phyloP scores from a whole-genome alignment of 2,113 vertebrate genomes.

The Passer montanus region DNA sequence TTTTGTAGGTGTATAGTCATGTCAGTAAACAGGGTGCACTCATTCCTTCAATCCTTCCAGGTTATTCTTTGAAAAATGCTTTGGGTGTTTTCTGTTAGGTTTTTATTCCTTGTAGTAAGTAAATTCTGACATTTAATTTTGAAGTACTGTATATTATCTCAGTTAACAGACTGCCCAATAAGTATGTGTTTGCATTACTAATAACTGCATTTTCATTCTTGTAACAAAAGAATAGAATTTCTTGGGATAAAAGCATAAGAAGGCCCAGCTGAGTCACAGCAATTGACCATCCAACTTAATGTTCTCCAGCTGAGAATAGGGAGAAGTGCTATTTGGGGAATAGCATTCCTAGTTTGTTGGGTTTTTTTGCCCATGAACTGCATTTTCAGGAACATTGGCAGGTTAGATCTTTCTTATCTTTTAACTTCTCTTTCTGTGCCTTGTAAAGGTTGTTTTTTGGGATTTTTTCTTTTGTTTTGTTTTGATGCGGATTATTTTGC shows the following conservation, averaged over 20 bases:
- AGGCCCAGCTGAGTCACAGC: not conserved
- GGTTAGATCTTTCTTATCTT: not conserved
- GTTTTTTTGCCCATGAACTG: not conserved
- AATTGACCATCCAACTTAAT: not conserved
- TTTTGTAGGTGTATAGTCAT: not conserved
- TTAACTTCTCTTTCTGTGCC: not conserved
- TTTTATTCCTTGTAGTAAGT: not conserved
- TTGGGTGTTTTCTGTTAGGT: not conserved
- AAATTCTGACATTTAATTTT: not conserved
- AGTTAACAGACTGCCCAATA: not conserved
- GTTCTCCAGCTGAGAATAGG: not conserved
- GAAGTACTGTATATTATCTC: not conserved
- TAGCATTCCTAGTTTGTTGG: not conserved
- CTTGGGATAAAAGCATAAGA: not conserved
- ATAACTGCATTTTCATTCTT: not conserved
- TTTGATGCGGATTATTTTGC: not conserved
- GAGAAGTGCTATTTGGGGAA: not conserved
- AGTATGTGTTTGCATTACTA: not conserved
- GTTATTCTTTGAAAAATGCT: not conserved
- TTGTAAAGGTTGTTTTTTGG: accelerated
- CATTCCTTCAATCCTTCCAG: not conserved
- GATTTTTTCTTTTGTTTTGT: not conserved
- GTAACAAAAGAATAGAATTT: not conserved
- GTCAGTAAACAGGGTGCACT: not conserved
- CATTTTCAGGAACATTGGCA: not conserved